These are phyloP conservation scores for Epizoanthus illoricatus DNA, from an alignment of 92 coral and sea anemone species.

Conservation along the genomic window DNA sequence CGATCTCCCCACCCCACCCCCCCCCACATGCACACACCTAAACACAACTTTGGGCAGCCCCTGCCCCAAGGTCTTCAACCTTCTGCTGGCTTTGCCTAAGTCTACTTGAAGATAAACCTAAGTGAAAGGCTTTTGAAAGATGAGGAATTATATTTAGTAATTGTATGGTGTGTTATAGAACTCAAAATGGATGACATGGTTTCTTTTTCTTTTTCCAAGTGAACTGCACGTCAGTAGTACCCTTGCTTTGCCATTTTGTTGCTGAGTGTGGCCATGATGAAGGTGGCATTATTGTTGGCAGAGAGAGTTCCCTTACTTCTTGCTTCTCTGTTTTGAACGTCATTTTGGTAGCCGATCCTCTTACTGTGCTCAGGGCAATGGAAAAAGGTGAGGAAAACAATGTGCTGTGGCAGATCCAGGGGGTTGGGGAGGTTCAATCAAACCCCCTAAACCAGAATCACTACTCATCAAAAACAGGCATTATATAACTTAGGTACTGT, in stretches of 20 bases:
- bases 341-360: slow-evolving; percentile 76
- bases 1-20: too few relatives aligned
- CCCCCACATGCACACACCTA: too few relatives aligned
- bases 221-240: slow-evolving; percentile 69
- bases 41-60: too few relatives aligned
- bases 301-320: slow-evolving; percentile 77
- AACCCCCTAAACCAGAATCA: too few relatives aligned
- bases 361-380: slow-evolving; percentile 79
- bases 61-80: too few relatives aligned
- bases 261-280: slow-evolving; percentile 95
- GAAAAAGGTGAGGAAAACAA: slow-evolving; percentile 59
- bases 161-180: too few relatives aligned
- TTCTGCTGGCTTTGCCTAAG: too few relatives aligned
- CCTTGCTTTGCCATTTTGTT: slow-evolving; percentile 78
- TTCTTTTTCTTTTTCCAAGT: slow-evolving; percentile 33
- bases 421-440: not conserved
- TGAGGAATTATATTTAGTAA: not conserved
- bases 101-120: not conserved
- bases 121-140: not conserved
- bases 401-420: not conserved
- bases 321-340: slow-evolving; percentile 86
- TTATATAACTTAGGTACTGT: too few relatives aligned
- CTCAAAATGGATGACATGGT: not conserved
- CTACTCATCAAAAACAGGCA: too few relatives aligned
- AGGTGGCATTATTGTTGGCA: slow-evolving; percentile 87